A percentile compares a stretch with the other conserved stretches of the same genome.
These are phyloP conservation scores for Eurois occulta DNA, from an alignment of 2,888 invertebrate genomes.

Conservation along the genomic window DNA sequence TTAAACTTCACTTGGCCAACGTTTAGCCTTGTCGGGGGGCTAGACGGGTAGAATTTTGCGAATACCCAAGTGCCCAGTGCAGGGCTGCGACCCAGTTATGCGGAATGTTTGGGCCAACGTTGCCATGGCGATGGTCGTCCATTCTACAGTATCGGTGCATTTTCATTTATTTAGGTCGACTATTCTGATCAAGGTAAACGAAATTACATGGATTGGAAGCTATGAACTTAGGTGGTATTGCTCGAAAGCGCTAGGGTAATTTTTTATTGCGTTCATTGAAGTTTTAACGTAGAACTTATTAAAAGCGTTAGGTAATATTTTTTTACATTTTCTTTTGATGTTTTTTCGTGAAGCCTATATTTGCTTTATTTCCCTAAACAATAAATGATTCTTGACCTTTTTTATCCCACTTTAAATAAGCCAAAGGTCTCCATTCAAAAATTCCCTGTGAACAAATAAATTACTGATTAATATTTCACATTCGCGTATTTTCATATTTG, in stretches of 20 bases:
- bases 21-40: slow-evolving; percentile 35
- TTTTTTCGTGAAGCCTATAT: background rate
- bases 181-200: slow-evolving; percentile 31
- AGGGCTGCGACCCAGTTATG: slow-evolving; percentile 76
- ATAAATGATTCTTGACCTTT: background rate
- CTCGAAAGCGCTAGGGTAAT: background rate
- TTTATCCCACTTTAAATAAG: background rate
- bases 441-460: slow-evolving; percentile 31
- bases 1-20: slow-evolving; percentile 45
- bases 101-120: slow-evolving; percentile 83
- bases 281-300: background rate
- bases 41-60: slow-evolving; percentile 72
- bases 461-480: slow-evolving; percentile 47
- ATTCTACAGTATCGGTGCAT: slow-evolving; percentile 55
- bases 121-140: slow-evolving; percentile 74
- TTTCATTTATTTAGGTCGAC: slow-evolving; percentile 59
- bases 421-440: slow-evolving; percentile 1
- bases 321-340: background rate
- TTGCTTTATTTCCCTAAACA: background rate
- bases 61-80: slow-evolving; percentile 64
- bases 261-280: background rate
- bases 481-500: slow-evolving; percentile 38
- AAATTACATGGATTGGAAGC: slow-evolving; percentile 30
- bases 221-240: background rate
- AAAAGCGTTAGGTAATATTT: background rate